Conservation (phyloP, 2,888 invertebrate species). For the Parapristionchus giblindavisi region DNA sequence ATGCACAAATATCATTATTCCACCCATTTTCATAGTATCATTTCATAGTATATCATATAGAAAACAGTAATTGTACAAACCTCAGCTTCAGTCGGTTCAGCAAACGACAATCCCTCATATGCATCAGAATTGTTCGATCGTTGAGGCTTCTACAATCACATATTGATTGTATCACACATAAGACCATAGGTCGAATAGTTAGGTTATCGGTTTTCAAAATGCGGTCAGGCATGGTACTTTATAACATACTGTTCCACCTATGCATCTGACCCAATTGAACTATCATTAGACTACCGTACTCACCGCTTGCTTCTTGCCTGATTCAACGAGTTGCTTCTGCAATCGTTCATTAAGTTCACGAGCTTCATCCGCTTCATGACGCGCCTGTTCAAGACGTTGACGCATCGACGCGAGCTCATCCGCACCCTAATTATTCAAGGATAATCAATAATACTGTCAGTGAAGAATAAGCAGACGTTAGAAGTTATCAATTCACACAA, state of each 20-base stretch:
- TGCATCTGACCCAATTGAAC: too few species aligned
- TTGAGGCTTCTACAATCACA: slow-evolving; percentile 17
- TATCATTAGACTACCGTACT: slow-evolving; percentile 9
- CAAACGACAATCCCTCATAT: slow-evolving; percentile 65
- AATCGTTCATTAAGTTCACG: slow-evolving; percentile 38
- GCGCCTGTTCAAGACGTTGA: slow-evolving; percentile 41
- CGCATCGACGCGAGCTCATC: slow-evolving; percentile 47
- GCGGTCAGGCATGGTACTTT: too few species aligned
- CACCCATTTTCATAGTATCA: background rate
- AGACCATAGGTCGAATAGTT: too few species aligned
- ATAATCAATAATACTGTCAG: too few species aligned
- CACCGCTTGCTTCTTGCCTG: slow-evolving; percentile 26
- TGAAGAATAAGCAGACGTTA: too few species aligned
- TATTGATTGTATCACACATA: background rate
- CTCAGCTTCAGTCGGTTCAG: slow-evolving; percentile 72
- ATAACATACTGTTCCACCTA: too few species aligned
- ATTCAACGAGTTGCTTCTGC: slow-evolving; percentile 18
- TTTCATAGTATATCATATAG: background rate
- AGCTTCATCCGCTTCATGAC: slow-evolving; percentile 45
- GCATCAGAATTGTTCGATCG: slow-evolving; percentile 31
- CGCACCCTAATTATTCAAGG: slow-evolving; percentile 46
- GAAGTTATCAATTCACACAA: too few species aligned
- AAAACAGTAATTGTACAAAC: slow-evolving; percentile 45
- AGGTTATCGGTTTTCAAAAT: too few species aligned
- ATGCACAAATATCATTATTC: background rate